Evolutionary conservation across 2,113 vertebrate genomes (phyloP), one percentile per base, ranked within the genome.

Genomic region (Cyprinus carpio): DNA sequence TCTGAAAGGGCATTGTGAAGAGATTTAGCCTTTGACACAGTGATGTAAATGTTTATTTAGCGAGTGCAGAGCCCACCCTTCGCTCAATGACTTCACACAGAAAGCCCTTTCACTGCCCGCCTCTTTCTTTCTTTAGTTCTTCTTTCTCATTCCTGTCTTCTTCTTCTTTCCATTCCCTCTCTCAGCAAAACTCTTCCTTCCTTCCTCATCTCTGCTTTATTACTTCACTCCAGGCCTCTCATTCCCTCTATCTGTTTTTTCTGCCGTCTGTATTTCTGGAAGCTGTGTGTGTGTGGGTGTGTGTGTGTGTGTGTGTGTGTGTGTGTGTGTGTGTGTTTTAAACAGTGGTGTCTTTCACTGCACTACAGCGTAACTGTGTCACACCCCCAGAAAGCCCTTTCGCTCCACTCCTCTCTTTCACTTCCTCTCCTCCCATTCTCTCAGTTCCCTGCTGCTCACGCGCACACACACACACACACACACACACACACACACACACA

Each of bases 281-380:
- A 51, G 11, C 2, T 46, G 43, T 46, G 37, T 37, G 37, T 78
- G 60, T 83, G 31, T 82, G 46, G n/a, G n/a, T n/a, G n/a, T n/a
- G n/a, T n/a, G n/a, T n/a, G n/a, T n/a, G n/a, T 78, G 62, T 84
- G 31, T 82, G 56, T 88, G 84, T 79, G 51, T 40, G 71, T 54
- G 67, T 64, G 56, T 83, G 60, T 78, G 79, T 75, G 40, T 69
- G 31, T 56, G 82, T 74, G 69, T 76, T 60, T 54, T 90, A 92
- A 92, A 93, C 92, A 93, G 86, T 90, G 72, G 90, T 75, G 77
- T 90, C 92, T 92, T 94, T 94, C 92, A 92, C 75, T 84, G 34
- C 31, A 9, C 85, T 81, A 87, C 83, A 62, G 87, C 87, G 82
- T 88, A 84, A 87, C 85, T 82, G 78, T 84, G 86, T 91, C 90